Conservation (phyloP, 2,888 invertebrate genomes). For the Nysson spinosus region DNA sequence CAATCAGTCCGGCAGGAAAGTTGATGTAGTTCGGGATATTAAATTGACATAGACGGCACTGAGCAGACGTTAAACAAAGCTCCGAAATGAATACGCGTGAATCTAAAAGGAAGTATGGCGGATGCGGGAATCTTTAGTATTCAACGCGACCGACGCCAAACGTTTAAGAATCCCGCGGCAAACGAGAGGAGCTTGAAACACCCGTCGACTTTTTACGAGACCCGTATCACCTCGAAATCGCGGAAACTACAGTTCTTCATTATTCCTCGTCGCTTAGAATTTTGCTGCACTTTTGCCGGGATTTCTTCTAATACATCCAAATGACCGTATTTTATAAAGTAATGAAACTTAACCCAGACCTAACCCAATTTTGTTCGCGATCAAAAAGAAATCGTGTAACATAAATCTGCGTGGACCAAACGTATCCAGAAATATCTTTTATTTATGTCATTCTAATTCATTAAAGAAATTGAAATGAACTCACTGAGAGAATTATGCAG, state of each 20-base stretch:
- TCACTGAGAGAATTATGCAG: too few species aligned
- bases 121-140: constrained; percentile 60
- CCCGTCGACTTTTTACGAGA: constrained; percentile 26
- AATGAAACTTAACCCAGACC: too few species aligned
- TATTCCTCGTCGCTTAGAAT: too few species aligned
- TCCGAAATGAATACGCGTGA: constrained; percentile 56
- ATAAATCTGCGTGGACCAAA: too few species aligned
- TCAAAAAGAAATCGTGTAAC: too few species aligned
- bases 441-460: too few species aligned
- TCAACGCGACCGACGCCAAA: constrained; percentile 53
- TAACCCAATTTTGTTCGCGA: too few species aligned
- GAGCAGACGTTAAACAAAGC: constrained; percentile 48
- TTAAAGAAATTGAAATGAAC: too few species aligned
- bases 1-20: constrained; percentile 17
- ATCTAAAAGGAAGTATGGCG: constrained; percentile 60
- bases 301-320: too few species aligned
- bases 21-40: constrained; percentile 5
- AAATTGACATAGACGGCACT: constrained; percentile 18
- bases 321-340: too few species aligned
- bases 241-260: not conserved
- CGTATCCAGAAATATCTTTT: too few species aligned
- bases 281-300: too few species aligned
- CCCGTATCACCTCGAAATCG: not conserved
- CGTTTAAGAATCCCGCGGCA: constrained; percentile 60
- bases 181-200: constrained; percentile 27